Evolutionary conservation across 2,797 vertebrate genomes (phyloP).

Genomic region (Dallia pectoralis): DNA sequence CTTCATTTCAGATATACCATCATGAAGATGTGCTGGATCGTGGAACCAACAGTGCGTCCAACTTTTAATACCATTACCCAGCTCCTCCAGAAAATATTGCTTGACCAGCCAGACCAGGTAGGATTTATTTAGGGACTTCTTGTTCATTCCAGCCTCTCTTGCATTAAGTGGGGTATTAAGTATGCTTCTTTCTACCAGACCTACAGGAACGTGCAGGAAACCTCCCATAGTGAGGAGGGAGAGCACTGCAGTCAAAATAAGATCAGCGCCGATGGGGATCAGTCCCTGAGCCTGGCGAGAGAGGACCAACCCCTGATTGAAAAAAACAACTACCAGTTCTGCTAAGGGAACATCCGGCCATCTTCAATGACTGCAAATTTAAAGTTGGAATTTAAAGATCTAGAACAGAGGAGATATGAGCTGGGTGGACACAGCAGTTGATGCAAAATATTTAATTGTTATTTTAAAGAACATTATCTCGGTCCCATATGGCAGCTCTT

Average conservation of each 20-base stretch:
- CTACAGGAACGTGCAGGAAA: conserved; percentile 54
- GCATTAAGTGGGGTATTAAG: background rate
- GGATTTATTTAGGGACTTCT: background rate
- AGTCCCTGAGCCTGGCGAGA: background rate
- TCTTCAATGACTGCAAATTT: background rate
- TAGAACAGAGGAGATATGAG: background rate
- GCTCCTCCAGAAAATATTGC: conserved; percentile 74
- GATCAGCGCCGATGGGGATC: background rate
- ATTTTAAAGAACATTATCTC: background rate
- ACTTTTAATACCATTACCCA: conserved; percentile 83
- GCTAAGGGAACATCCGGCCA: background rate
- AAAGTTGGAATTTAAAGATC: too few species aligned
- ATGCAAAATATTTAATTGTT: background rate
- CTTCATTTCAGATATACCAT: conserved; percentile 79
- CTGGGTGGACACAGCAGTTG: background rate
- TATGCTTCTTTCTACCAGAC: conserved; percentile 20
- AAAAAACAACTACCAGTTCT: conserved; percentile 2
- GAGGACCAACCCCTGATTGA: conserved; percentile 1
- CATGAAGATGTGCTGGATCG: conserved; percentile 90
- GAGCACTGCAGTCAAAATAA: background rate
- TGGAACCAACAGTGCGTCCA: conserved; percentile 85
- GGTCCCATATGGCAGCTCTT: background rate
- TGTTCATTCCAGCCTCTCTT: background rate
- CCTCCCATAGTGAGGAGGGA: conserved; percentile 12
- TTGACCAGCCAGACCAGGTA: conserved; percentile 67